Percentiles rank a stretch among this genome's conserved stretches.
Evolutionary conservation across 2,113 vertebrate species (phyloP).

Genomic region (Cyprinus carpio): DNA sequence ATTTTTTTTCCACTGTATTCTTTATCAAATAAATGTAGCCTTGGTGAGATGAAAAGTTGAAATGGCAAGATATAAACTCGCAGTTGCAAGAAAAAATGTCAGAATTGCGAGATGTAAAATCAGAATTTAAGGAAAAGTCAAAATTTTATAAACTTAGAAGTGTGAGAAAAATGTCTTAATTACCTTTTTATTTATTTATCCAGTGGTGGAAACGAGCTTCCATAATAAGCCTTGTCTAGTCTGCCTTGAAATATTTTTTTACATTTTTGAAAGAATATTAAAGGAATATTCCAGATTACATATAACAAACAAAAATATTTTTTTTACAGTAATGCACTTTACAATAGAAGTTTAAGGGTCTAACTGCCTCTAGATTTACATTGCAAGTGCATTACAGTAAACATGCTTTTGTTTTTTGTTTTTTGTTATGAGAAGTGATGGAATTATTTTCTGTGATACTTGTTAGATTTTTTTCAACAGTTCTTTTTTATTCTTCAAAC

Average conservation of each 20-base stretch:
- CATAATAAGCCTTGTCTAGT: too few species aligned
- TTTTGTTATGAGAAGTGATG: neutral
- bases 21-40: too few species aligned
- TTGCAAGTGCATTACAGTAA: neutral
- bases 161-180: too few species aligned
- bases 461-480: neutral
- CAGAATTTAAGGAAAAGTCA: too few species aligned
- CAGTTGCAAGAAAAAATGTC: too few species aligned
- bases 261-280: neutral
- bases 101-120: too few species aligned
- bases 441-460: neutral
- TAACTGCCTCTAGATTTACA: neutral
- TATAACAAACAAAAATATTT: neutral
- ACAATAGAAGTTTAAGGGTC: neutral
- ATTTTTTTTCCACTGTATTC: too few species aligned
- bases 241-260: too few species aligned
- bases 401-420: neutral
- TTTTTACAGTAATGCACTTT: constrained; percentile 8
- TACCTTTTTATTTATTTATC: neutral
- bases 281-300: neutral
- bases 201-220: neutral
- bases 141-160: too few species aligned
- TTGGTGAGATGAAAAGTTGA: too few species aligned
- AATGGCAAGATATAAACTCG: too few species aligned
- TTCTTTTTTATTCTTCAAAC: neutral